phyloP scores from a whole-genome alignment of 2,797 vertebrate species.

The Crenichthys baileyi region DNA sequence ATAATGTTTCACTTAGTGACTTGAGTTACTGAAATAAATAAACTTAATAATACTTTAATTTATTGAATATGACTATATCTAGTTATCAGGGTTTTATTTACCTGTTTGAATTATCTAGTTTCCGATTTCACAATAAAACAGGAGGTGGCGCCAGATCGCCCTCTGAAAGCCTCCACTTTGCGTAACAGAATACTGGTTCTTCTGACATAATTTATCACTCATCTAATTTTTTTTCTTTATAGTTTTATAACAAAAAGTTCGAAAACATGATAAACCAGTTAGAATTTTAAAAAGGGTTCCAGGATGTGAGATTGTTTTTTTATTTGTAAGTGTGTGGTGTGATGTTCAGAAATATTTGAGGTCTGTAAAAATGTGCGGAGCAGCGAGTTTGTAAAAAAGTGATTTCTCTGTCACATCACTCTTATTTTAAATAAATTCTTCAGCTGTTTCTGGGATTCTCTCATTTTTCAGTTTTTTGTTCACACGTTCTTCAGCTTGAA shows the following conservation, averaged over 20 bases:
- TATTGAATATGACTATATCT: too few species aligned
- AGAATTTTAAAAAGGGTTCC: background rate
- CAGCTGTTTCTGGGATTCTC: background rate
- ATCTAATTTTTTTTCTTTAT: slow-evolving; percentile 11
- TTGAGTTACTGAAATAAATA: too few species aligned
- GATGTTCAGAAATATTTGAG: background rate
- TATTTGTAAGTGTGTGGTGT: slow-evolving; percentile 15
- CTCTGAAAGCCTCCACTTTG: background rate
- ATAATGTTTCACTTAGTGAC: too few species aligned
- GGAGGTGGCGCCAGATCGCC: slow-evolving; percentile 54
- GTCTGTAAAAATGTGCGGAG: slow-evolving; percentile 1
- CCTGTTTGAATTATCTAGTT: background rate
- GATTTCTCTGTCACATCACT: background rate
- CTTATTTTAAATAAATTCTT: too few species aligned
- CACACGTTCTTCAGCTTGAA: slow-evolving; percentile 36
- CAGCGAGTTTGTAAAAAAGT: background rate
- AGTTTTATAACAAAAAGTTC: slow-evolving; percentile 22
- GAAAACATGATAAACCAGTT: background rate
- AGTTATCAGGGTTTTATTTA: too few species aligned
- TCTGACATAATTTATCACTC: slow-evolving; percentile 2
- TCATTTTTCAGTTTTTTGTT: too few species aligned
- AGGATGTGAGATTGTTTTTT: background rate
- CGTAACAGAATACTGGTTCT: slow-evolving; percentile 1
- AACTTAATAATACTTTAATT: too few species aligned
- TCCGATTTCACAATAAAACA: slow-evolving; percentile 16